Evolutionary conservation across 2,888 invertebrate species (phyloP).

Genomic region (Thalpophila matura): DNA sequence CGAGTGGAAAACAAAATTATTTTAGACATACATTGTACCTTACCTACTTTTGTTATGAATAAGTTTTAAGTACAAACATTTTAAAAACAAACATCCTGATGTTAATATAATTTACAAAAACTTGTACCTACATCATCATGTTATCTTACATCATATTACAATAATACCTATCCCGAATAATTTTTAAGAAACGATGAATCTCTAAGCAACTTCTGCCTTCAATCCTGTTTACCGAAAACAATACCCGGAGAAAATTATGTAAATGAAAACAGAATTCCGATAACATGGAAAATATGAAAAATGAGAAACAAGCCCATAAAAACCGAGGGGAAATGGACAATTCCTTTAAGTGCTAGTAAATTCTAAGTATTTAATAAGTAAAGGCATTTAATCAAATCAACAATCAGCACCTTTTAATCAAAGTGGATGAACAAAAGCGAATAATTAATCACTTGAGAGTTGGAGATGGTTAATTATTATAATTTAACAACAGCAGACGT

Average conservation of each 20-base stretch:
- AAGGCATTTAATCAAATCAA: too few relatives aligned
- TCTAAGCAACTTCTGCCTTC: constrained; percentile 7
- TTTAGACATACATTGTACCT: too few relatives aligned
- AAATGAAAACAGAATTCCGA: constrained; percentile 23
- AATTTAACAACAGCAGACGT: background rate
- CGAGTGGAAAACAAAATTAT: background rate
- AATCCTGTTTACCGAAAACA: constrained; percentile 23
- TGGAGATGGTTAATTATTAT: constrained; percentile 13
- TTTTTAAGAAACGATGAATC: background rate
- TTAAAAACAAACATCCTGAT: constrained; percentile 24
- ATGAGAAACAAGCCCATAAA: background rate
- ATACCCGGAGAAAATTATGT: constrained; percentile 16
- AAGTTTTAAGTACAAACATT: constrained; percentile 12
- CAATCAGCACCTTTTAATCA: constrained; percentile 30
- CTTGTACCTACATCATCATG: background rate
- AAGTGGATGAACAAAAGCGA: constrained; percentile 10
- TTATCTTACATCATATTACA: background rate
- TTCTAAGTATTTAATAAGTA: constrained; percentile 24
- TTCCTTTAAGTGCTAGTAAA: constrained; percentile 22
- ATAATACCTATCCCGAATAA: background rate
- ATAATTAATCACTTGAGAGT: constrained; percentile 34
- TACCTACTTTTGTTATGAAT: constrained; percentile 1
- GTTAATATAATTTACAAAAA: constrained; percentile 27
- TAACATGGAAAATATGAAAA: constrained; percentile 10
- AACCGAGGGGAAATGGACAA: constrained; percentile 6